phyloP scores from a whole-genome alignment of 2,797 vertebrate species.

The Alca torda region DNA sequence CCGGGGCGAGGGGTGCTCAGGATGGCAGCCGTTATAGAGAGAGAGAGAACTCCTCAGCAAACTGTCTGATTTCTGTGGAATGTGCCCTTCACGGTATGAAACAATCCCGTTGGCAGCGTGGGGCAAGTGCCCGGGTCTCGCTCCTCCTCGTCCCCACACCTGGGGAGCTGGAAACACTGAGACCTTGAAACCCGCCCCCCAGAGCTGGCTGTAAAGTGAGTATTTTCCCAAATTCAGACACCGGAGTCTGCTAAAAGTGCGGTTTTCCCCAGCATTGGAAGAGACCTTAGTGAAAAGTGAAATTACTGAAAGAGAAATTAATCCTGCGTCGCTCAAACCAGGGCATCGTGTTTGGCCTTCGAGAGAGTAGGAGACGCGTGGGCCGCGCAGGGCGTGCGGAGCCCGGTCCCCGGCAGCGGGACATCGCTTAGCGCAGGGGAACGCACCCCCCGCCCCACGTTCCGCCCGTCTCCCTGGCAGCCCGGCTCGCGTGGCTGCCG shows the following conservation, averaged over 20 bases:
- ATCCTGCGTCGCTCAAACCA: neutral
- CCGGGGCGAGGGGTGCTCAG: too few relatives aligned
- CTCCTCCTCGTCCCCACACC: too few relatives aligned
- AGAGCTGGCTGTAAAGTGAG: neutral
- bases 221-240: neutral
- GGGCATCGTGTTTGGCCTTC: neutral
- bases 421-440: neutral
- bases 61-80: too few relatives aligned
- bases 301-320: neutral
- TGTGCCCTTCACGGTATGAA: too few relatives aligned
- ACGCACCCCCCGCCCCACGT: neutral
- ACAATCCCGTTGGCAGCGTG: too few relatives aligned
- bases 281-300: neutral
- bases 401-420: neutral
- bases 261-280: neutral
- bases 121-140: too few relatives aligned
- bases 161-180: neutral
- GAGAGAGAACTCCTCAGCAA: too few relatives aligned
- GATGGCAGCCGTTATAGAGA: too few relatives aligned
- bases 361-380: accelerated
- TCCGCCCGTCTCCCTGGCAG: neutral
- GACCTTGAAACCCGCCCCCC: neutral
- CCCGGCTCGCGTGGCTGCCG: neutral
- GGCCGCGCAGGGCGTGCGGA: neutral
- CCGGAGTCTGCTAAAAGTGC: neutral